Evolutionary conservation across 1,140 invertebrate species (phyloP).

Genomic region (Drosophila pachea): DNA sequence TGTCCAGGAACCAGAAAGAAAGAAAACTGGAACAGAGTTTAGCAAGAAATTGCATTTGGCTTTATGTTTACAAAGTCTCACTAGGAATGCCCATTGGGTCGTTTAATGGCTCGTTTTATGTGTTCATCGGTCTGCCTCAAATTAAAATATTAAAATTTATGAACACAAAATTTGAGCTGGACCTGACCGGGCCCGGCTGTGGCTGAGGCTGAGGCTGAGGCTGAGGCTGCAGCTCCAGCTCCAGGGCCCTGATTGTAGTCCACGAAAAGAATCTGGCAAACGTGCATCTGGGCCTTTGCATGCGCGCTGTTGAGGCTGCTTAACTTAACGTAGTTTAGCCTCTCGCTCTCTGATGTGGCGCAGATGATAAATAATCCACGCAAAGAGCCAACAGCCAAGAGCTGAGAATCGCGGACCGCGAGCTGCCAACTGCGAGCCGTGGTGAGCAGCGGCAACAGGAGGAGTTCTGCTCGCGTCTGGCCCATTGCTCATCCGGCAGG

Average conservation of each 20-base stretch:
- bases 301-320: conserved; percentile 50
- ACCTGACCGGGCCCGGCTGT: neutral
- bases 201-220: conserved; percentile 7
- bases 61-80: conserved; percentile 45
- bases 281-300: conserved; percentile 58
- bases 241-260: conserved; percentile 40
- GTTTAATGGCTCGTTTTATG: conserved; percentile 65
- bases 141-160: conserved; percentile 78
- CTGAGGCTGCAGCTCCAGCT: conserved; percentile 19
- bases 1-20: conserved; percentile 39
- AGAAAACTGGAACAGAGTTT: conserved; percentile 41
- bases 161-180: conserved; percentile 45
- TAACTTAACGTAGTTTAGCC: conserved; percentile 61
- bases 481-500: conserved; percentile 74
- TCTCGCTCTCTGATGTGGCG: conserved; percentile 51
- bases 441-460: neutral
- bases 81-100: conserved; percentile 23
- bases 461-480: conserved; percentile 20
- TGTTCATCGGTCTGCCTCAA: conserved; percentile 65
- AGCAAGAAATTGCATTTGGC: conserved; percentile 60
- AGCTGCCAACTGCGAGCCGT: neutral
- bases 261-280: conserved; percentile 61
- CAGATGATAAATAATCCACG: conserved; percentile 77
- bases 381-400: conserved; percentile 35
- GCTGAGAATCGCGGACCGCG: no score